These are phyloP conservation scores for Cosmopolites sordidus DNA, from an alignment of 2,888 invertebrate genomes.

Conservation along the genomic window DNA sequence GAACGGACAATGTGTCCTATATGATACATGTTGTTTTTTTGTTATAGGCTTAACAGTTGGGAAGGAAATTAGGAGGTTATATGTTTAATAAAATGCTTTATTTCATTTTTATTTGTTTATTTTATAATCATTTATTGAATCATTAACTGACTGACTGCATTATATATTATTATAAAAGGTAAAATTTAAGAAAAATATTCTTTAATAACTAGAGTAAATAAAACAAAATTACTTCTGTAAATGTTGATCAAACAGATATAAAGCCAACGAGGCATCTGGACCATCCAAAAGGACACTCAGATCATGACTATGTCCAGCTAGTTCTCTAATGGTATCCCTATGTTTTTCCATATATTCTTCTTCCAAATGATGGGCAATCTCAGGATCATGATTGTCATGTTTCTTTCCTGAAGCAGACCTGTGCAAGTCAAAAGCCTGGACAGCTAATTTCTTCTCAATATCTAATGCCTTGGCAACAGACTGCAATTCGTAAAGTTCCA, in stretches of 20 bases:
- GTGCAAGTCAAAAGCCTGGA: constrained; percentile 65
- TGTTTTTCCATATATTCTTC: constrained; percentile 71
- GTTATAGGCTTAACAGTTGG: no score
- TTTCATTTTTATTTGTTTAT: no score
- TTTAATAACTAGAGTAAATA: no score
- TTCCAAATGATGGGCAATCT: constrained; percentile 70
- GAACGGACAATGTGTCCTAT: no score
- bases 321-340: constrained; percentile 60
- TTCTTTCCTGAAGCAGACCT: constrained; percentile 27
- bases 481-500: constrained; percentile 62
- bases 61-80: no score
- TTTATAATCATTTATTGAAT: no score
- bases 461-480: constrained; percentile 72
- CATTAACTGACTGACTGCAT: no score
- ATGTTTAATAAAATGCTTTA: no score
- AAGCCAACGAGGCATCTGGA: constrained; percentile 59
- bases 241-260: constrained; percentile 74
- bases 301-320: constrained; percentile 72
- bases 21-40: no score
- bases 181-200: no score
- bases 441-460: constrained; percentile 67
- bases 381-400: constrained; percentile 59
- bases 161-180: no score
- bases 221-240: constrained; percentile 32
- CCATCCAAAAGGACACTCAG: constrained; percentile 61